These are phyloP conservation scores for Agrotis segetum DNA, from an alignment of 2,888 invertebrate genomes.

Conservation along the genomic window DNA sequence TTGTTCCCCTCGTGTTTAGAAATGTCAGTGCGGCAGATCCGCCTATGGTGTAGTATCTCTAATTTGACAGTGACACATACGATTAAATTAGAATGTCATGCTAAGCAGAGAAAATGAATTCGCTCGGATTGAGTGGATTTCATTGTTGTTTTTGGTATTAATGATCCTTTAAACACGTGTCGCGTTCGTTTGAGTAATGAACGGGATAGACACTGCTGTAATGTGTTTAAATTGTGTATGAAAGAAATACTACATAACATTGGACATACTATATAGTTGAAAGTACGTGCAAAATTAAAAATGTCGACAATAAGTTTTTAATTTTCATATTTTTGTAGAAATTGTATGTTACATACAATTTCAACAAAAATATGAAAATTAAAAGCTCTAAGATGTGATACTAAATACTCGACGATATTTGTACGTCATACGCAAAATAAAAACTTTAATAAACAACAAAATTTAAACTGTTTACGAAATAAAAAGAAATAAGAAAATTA, in stretches of 20 bases:
- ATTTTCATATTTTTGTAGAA: too few species aligned
- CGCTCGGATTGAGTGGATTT: slow-evolving; percentile 76
- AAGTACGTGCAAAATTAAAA: neutral
- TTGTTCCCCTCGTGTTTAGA: slow-evolving; percentile 88
- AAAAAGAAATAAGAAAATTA: too few species aligned
- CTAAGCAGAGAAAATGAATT: slow-evolving; percentile 81
- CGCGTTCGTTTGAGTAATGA: slow-evolving; percentile 53
- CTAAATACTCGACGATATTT: too few species aligned
- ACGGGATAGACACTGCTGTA: slow-evolving; percentile 9
- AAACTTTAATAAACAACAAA: too few species aligned
- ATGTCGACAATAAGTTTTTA: too few species aligned
- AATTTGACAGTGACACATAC: slow-evolving; percentile 89
- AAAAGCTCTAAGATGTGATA: too few species aligned
- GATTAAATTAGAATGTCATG: slow-evolving; percentile 88
- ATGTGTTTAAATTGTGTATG: slow-evolving; percentile 5
- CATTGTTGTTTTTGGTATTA: slow-evolving; percentile 69
- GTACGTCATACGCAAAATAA: too few species aligned
- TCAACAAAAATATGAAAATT: too few species aligned
- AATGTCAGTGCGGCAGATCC: slow-evolving; percentile 88
- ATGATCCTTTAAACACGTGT: slow-evolving; percentile 63
- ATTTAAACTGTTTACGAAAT: too few species aligned
- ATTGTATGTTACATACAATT: too few species aligned
- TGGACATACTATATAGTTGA: neutral
- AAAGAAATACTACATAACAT: neutral
- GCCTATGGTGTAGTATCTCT: slow-evolving; percentile 88